Base-by-base conservation (phyloP, 1,140 invertebrate species). In the Battus philenor region DNA sequence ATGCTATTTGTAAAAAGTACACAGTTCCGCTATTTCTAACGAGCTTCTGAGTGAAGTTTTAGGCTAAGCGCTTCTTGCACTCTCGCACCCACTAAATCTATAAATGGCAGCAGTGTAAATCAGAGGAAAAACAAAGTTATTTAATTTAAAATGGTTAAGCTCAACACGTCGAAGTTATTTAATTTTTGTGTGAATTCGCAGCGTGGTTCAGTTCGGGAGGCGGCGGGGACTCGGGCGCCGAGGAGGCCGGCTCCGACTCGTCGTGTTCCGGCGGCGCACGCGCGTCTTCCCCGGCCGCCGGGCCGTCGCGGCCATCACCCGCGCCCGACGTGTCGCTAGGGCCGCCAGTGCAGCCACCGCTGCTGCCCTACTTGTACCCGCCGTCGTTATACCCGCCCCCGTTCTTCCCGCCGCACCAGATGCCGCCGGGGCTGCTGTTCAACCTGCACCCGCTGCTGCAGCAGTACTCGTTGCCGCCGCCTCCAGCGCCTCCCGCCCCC, bases 321-420 rank as follows among this genome's bases (percentile, higher is more conserved):
- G 90, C 93, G 27, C 93, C 94, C 1, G 95, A 95, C 81, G 94
- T 96, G 12, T 94, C 93, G 3, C 91, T 96, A 2, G 95, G 95
- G 5, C 94, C 94, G 10, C 94, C 95, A 4, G 91, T 95, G 6
- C 94, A 96, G 65, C 94, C 94, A 6, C 93, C 93, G 8, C 90
- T 96, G 33, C 86, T 97, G 54, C 95, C 95, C 44, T 97, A 96
- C 87, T 90, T 97, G 8, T 96, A 96, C 73, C 93, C 93, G 0
- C 93, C 92, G n/a, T 94, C 93, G 1, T 84, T 97, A 34, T 96
- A 96, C 81, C 92, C 91, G 9, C 88, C 89, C 2, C 91, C 89
- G 0, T 90, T 94, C 33, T 90, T 93, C 62, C 90, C 89, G 1
- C 93, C 92, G 4, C 92, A 91, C 11, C 87, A 67, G 77, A 88